Base-by-base conservation (phyloP, 2,113 vertebrate species). In the Trochalopteron elliotii region DNA sequence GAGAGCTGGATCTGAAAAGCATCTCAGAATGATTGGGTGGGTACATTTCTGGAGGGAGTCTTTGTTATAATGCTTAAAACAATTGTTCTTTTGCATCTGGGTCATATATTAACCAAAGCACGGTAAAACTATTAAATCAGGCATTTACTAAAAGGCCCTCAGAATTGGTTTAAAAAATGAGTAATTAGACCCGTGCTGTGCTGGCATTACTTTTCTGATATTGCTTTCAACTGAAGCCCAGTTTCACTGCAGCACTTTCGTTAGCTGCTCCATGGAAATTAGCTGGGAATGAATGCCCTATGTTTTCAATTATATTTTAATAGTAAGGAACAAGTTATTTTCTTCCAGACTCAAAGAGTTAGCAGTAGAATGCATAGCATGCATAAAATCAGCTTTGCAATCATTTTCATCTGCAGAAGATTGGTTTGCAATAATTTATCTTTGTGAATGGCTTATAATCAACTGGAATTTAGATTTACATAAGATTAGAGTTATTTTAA, bases 111-210 rank as follows among this genome's bases (percentile, higher is more conserved):
- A 96, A 94, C 70, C 82, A 90, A 96, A 87, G 61, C 57, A 91
- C 40, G 67, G 75, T 86, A 71, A 77, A 90, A 67, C 92, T 94
- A 94, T 96, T 96, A 96, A 96, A 92, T 83, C 30, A 56, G 80
- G 64, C 89, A 50, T 95, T 97, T 96, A 88, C 90, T 93, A 91
- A 95, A 97, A 96, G 89, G 81, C 65, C 56, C 79, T 96, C 75
- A 94, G 93, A 97, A 98, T 97, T 98, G 97, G 95, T 96, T 97
- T 97, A 97, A 98, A 97, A 98, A 96, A 96, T 92, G 95, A 97
- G 80, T 96, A 97, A 97, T 97, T 98, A 97, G 82, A 77, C 72
- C 75, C 96, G 96, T 86, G 92, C 96, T 97, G 96, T n/a, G 86
- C 82, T 92, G 94, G 89, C 95, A 97, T 92, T 96, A 82, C 89